These are phyloP conservation scores for Xenopus petersii DNA, from an alignment of 2,797 vertebrate species.

Conservation along the genomic window DNA sequence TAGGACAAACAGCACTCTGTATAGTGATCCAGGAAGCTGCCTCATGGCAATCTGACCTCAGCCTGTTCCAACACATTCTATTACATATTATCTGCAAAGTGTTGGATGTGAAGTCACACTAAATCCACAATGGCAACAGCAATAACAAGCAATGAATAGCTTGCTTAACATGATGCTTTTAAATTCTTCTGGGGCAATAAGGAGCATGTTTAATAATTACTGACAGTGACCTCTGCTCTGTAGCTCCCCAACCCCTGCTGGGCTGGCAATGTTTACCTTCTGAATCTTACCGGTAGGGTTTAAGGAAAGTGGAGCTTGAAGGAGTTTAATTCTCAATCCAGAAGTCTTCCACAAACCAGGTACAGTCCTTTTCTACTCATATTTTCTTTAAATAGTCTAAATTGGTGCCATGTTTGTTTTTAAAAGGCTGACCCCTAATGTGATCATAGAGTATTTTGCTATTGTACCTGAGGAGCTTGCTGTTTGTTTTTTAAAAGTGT, in stretches of 20 bases:
- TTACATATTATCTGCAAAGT: background rate
- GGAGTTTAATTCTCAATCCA: too few species aligned
- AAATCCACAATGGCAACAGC: background rate
- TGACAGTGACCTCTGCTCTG: conserved; percentile 37
- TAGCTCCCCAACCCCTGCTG: background rate
- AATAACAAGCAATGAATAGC: background rate
- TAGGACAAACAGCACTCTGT: conserved; percentile 35
- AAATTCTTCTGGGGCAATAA: conserved; percentile 18
- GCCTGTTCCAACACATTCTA: conserved; percentile 12
- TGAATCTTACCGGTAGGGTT: conserved; percentile 5
- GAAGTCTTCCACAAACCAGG: too few species aligned
- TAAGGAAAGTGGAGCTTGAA: background rate
- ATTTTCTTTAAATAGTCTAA: too few species aligned
- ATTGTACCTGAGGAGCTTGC: too few species aligned
- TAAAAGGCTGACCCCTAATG: too few species aligned
- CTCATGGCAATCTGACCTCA: background rate
- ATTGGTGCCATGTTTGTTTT: too few species aligned
- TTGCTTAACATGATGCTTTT: background rate
- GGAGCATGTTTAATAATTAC: conserved; percentile 42
- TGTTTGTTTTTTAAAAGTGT: too few species aligned
- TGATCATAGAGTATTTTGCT: too few species aligned
- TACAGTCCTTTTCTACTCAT: too few species aligned
- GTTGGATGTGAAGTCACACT: background rate
- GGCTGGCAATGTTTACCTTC: conserved; percentile 5
- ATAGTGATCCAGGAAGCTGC: background rate